Base-by-base conservation (phyloP, 1,140 invertebrate species). In the Heliconius hermathena region DNA sequence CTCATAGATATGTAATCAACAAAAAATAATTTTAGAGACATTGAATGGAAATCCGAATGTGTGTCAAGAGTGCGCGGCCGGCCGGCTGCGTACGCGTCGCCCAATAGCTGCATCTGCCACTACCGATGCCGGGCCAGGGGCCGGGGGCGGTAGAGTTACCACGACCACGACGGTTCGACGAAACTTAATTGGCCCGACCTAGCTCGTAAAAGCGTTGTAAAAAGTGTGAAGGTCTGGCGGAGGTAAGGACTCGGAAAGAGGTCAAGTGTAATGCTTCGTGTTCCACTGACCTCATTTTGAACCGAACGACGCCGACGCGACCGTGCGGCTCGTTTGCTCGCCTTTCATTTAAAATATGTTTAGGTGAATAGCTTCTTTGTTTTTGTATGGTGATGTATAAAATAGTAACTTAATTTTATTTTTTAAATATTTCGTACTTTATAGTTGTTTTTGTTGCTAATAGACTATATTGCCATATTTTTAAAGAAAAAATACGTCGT, bases 191-290 rank as follows among this genome's bases (percentile, higher is more conserved):
- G 90, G 89, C 88, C 85, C 90, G 92, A 91, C 93, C 91, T 93
- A 93, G 90, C 91, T 94, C 91, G 87, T 93, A 93, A 93, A 91
- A 94, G 89, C 91, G 87, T 88, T 93, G 91, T 94, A 92, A 94
- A 93, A 93, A 93, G 92, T 91, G 90, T 93, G 93, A 94, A 94
- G 93, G 92, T 91, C 92, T 93, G 92, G 91, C 87, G 89, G 92
- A 93, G 91, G 90, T 94, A 92, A 94, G 93, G 93, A 94, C 93
- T 94, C 88, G 85, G 83, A 94, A 94, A 93, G 93, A 92, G 93
- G 93, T 94, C 93, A 93, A 94, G 92, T 93, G 93, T 93, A 94
- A 91, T 91, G 88, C 89, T 87, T 90, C 90, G 92, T 88, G 93
- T 93, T 93, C 93, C 84, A 94, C 92, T 94, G 90, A 92, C 93